Evolutionary conservation across 2,113 vertebrate genomes (phyloP), one percentile per base, ranked within the genome.

Genomic region (Boulengerochromis microlepis): DNA sequence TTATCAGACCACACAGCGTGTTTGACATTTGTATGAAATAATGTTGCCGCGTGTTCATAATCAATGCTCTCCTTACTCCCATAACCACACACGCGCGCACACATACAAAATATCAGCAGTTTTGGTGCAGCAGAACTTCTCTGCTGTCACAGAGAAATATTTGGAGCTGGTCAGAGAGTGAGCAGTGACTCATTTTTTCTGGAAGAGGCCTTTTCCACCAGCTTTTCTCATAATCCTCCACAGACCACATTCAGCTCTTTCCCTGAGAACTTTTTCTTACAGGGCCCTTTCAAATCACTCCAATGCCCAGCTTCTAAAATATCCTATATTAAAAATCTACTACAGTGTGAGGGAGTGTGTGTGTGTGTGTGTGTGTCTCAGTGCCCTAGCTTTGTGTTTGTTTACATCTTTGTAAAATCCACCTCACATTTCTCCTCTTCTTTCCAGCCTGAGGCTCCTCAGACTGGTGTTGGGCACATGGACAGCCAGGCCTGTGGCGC

Each of bases 401-500:
- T 47, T 47, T 76, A 11, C 71, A 29, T 50, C 24, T 40, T 42
- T 56, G 24, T 54, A 31, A 56, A 74, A 24, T 69, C n/a, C 7
- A 38, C n/a, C n/a, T 26, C n/a, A 18, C 40, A 6, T 61, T 15
- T 83, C 5, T 81, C 22, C 10, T 35, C 45, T 18, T 74, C 61
- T 59, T 61, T 40, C 13, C 9, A 94, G 95, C 90, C 83, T 19
- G 85, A 88, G 19, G 89, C 80, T 18, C 83, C 87, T 3, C 71
- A 88, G 40, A 84, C 89, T 9, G 18, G 66, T 33, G 19, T 45
- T 3, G 85, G 86, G 47, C 95, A 96, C 26, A 59, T 91, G 80
- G 96, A 95, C 29, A 96, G 97, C 35, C 90, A 92, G 42, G 87
- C 90, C 11, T 85, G 88, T 8, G 66, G 85, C 33, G 97, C 96